Conservation (phyloP, 2,797 vertebrate genomes). For the Helarctos malayanus region DNA sequence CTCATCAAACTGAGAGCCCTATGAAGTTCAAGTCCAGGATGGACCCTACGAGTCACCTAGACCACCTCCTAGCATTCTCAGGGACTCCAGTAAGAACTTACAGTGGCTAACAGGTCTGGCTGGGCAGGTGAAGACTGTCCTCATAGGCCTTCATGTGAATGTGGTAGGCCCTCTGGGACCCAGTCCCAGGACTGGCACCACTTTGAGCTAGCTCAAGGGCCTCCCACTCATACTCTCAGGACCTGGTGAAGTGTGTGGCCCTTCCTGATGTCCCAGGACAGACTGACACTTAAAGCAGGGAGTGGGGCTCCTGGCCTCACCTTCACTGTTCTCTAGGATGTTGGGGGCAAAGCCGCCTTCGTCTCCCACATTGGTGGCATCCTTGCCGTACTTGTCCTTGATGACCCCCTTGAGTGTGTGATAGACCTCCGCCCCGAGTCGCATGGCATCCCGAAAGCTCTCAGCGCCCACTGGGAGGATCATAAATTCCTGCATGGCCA, state of each 20-base stretch:
- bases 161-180: not conserved
- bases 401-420: constrained; percentile 96
- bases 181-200: not conserved
- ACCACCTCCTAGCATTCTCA: not conserved
- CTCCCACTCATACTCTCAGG: not conserved
- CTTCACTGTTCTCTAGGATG: constrained; percentile 96
- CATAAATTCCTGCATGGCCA: constrained; percentile 98
- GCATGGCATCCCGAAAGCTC: constrained; percentile 96
- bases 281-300: not conserved
- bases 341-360: constrained; percentile 97
- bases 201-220: not conserved
- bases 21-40: not conserved
- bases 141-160: not conserved
- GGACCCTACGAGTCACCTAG: not conserved
- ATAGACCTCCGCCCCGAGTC: constrained; percentile 95
- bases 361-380: constrained; percentile 96
- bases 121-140: not conserved
- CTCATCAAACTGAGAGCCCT: constrained; percentile 6
- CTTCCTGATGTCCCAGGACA: not conserved
- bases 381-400: constrained; percentile 96
- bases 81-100: not conserved
- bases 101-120: not conserved
- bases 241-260: not conserved
- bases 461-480: constrained; percentile 96
- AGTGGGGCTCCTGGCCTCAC: constrained; percentile 86